These are phyloP conservation scores for Vanessa cardui DNA, from an alignment of 2,888 invertebrate genomes.

Conservation along the genomic window DNA sequence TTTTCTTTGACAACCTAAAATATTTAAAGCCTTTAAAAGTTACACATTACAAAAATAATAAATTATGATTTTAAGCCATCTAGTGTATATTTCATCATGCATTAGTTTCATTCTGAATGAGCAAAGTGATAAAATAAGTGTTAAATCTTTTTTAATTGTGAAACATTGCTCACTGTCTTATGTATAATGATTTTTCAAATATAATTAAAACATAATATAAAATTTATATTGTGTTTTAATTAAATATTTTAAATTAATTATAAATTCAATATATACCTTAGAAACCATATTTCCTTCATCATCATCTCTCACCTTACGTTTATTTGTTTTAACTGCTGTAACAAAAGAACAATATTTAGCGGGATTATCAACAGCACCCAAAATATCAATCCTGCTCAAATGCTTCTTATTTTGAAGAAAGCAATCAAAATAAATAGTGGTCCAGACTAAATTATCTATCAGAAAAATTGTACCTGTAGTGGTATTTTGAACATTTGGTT, in stretches of 20 bases:
- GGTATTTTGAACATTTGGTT: slow-evolving; percentile 15
- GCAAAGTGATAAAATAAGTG: no score
- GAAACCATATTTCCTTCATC: slow-evolving; percentile 49
- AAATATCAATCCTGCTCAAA: not conserved
- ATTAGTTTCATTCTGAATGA: no score
- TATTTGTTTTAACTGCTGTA: slow-evolving; percentile 44
- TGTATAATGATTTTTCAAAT: no score
- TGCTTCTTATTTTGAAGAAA: not conserved
- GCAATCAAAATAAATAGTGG: not conserved
- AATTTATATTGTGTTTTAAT: no score
- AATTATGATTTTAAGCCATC: not conserved
- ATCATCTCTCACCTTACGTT: slow-evolving; percentile 46
- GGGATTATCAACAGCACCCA: no score
- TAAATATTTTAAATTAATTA: no score
- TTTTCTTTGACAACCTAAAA: slow-evolving; percentile 59
- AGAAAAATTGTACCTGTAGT: not conserved
- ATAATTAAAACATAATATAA: no score
- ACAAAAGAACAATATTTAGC: slow-evolving; percentile 28
- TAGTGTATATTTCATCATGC: no score
- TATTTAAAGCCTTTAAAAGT: not conserved
- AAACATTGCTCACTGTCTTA: no score
- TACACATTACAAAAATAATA: not conserved
- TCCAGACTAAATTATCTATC: no score
- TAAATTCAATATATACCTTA: slow-evolving; percentile 53
- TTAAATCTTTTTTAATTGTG: no score